These are phyloP conservation scores for Napeogenes inachia DNA, from an alignment of 2,888 invertebrate genomes.

Conservation along the genomic window DNA sequence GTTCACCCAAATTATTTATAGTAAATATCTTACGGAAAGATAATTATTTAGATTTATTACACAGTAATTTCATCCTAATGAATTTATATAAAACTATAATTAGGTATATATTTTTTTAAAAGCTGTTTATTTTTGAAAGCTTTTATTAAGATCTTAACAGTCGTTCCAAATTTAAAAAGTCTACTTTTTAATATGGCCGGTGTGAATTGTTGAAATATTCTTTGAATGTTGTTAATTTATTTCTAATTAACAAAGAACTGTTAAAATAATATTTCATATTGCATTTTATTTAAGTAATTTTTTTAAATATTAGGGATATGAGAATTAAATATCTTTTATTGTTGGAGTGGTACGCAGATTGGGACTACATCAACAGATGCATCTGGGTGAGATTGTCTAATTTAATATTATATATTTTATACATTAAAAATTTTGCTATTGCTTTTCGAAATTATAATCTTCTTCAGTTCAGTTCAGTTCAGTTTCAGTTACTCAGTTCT, in stretches of 20 bases:
- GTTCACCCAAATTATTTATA: too few relatives aligned
- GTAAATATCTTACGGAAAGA: too few relatives aligned
- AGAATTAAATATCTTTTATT: slow-evolving; percentile 49
- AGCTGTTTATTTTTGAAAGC: neutral
- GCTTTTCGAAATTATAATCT: too few relatives aligned
- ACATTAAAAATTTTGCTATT: too few relatives aligned
- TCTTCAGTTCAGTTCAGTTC: too few relatives aligned
- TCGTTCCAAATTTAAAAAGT: neutral
- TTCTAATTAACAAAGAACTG: too few relatives aligned
- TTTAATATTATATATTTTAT: too few relatives aligned
- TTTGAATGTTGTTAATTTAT: neutral
- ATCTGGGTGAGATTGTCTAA: slow-evolving; percentile 54
- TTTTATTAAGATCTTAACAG: neutral
- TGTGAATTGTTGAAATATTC: neutral
- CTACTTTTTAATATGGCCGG: neutral
- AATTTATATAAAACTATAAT: too few relatives aligned
- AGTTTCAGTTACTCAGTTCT: too few relatives aligned
- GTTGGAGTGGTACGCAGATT: slow-evolving; percentile 64
- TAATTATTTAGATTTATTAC: too few relatives aligned
- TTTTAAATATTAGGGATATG: slow-evolving; percentile 26
- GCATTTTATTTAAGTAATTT: neutral
- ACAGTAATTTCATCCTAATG: too few relatives aligned
- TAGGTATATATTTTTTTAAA: neutral
- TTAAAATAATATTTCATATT: neutral
- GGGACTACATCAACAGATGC: slow-evolving; percentile 58